These are phyloP conservation scores for Pterostichus niger DNA, from an alignment of 2,888 invertebrate genomes.

Conservation along the genomic window DNA sequence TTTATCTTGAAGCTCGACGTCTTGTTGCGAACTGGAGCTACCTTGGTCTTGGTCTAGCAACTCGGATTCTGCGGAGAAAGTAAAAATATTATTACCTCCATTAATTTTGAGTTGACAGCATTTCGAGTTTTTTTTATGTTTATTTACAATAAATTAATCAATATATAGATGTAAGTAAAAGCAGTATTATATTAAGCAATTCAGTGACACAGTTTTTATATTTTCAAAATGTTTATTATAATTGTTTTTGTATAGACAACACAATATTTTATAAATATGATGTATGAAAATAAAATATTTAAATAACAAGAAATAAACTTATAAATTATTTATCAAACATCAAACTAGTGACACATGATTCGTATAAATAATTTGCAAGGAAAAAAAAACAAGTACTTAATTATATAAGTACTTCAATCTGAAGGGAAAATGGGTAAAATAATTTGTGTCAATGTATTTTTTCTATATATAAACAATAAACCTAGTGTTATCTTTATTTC, in stretches of 20 bases:
- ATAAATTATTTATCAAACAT: no score
- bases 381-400: no score
- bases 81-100: conserved; percentile 29
- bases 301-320: no score
- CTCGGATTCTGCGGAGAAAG: conserved; percentile 38
- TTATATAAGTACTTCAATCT: no score
- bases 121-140: not conserved
- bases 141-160: not conserved
- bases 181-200: not conserved
- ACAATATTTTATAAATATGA: not conserved
- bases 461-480: no score
- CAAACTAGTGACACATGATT: no score
- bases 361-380: no score
- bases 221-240: not conserved
- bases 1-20: conserved; percentile 17
- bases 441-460: no score
- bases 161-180: not conserved
- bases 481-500: no score
- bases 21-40: conserved; percentile 9
- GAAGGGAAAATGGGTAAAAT: no score
- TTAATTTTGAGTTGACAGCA: not conserved
- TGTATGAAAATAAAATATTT: not conserved
- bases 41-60: not conserved
- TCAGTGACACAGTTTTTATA: not conserved
- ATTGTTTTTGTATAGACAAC: not conserved